These are phyloP conservation scores for Betta splendens DNA, from an alignment of 2,797 vertebrate species.

Conservation along the genomic window DNA sequence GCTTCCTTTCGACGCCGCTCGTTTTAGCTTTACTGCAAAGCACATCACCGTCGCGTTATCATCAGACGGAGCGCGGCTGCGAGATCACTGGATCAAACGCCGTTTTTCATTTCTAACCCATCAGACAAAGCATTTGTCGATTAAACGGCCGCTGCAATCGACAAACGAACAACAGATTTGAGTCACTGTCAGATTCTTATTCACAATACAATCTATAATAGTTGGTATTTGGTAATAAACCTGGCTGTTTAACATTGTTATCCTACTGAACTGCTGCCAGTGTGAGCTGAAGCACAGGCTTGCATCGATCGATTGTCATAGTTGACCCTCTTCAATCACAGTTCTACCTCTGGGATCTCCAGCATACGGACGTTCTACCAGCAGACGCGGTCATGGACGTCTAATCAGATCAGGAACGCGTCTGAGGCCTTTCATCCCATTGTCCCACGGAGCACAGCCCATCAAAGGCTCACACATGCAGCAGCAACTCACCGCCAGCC, in stretches of 20 bases:
- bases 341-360: neutral
- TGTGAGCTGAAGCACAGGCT: too few species aligned
- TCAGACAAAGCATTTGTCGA: neutral
- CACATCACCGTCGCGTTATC: neutral
- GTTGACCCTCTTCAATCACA: too few species aligned
- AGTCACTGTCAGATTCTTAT: too few species aligned
- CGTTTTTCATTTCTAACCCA: neutral
- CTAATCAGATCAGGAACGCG: slow-evolving; percentile 59
- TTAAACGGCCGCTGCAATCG: too few species aligned
- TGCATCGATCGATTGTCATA: too few species aligned
- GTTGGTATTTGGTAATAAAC: too few species aligned
- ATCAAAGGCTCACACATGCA: slow-evolving; percentile 58
- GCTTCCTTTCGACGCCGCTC: slow-evolving; percentile 2
- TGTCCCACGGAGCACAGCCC: slow-evolving; percentile 60
- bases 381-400: slow-evolving; percentile 54
- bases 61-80: neutral
- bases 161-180: too few species aligned
- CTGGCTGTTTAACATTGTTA: too few species aligned
- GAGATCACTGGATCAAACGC: slow-evolving; percentile 2
- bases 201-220: too few species aligned
- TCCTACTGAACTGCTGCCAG: too few species aligned
- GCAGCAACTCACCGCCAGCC: slow-evolving; percentile 28
- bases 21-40: slow-evolving; percentile 6
- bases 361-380: neutral
- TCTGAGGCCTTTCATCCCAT: slow-evolving; percentile 62